phyloP scores from a whole-genome alignment of 2,113 vertebrate genomes.

The Hassar affinis region DNA sequence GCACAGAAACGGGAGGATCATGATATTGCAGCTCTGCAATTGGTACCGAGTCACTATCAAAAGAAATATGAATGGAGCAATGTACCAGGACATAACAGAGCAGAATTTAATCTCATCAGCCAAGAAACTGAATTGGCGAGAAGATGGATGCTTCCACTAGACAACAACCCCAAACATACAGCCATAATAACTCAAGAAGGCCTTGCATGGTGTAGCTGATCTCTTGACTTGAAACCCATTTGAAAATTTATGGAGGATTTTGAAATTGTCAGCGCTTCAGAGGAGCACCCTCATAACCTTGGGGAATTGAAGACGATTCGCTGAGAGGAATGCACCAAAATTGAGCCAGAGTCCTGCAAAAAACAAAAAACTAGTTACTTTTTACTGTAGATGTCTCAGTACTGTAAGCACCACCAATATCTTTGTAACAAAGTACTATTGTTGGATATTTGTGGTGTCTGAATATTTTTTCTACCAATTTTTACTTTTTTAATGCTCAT shows the following conservation, averaged over 20 bases:
- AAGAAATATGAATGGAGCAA: conserved; percentile 1
- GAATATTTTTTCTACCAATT: too few species aligned
- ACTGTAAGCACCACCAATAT: background rate
- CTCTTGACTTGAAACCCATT: background rate
- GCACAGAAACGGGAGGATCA: background rate
- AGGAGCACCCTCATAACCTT: background rate
- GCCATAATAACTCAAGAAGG: background rate
- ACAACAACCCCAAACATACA: background rate
- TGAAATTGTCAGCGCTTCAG: background rate
- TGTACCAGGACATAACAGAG: background rate
- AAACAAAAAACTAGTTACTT: background rate
- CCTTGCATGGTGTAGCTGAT: background rate
- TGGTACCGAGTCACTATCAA: background rate
- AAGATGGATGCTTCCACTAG: background rate
- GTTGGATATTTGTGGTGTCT: too few species aligned
- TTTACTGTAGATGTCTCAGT: background rate
- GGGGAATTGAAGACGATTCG: background rate
- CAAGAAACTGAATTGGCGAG: background rate
- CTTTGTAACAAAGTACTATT: background rate
- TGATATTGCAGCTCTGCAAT: background rate
- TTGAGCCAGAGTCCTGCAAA: background rate
- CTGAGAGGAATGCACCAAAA: background rate
- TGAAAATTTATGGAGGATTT: background rate
- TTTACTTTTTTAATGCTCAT: background rate
- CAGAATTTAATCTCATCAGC: too few species aligned